phyloP scores from a whole-genome alignment of 2,797 vertebrate species.

The Thalassophryne amazonica region DNA sequence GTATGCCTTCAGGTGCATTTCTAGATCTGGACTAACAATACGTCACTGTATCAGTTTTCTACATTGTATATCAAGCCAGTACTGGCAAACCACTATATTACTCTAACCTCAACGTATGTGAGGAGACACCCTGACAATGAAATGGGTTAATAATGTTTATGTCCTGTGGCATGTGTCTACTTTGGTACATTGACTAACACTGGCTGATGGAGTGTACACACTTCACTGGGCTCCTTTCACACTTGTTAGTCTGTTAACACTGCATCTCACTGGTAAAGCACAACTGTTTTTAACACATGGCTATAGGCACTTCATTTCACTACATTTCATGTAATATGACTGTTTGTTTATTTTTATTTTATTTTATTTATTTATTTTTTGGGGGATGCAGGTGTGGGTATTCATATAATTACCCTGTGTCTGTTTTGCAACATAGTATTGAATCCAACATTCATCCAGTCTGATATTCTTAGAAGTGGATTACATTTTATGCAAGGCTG shows the following conservation, averaged over 20 bases:
- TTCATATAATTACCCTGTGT: background rate
- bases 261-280: slow-evolving; percentile 5
- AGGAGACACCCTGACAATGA: background rate
- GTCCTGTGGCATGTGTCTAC: slow-evolving; percentile 4
- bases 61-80: background rate
- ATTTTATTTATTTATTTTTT: background rate
- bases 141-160: background rate
- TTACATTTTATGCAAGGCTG: no score
- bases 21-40: no score
- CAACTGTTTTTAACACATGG: slow-evolving; percentile 2
- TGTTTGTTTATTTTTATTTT: slow-evolving; percentile 9
- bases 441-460: no score
- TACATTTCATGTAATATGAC: background rate
- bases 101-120: slow-evolving; percentile 25
- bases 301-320: slow-evolving; percentile 1
- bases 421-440: background rate
- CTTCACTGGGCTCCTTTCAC: slow-evolving; percentile 18
- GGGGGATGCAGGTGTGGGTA: slow-evolving; percentile 3
- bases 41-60: background rate
- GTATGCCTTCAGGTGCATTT: no score
- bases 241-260: slow-evolving; percentile 36
- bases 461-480: no score
- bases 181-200: slow-evolving; percentile 44
- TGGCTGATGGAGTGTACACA: slow-evolving; percentile 14
- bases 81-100: background rate